A percentile compares a stretch with the other conserved stretches of the same genome.
Conservation (phyloP, 2,888 invertebrate species). For the Torymus auratus region DNA sequence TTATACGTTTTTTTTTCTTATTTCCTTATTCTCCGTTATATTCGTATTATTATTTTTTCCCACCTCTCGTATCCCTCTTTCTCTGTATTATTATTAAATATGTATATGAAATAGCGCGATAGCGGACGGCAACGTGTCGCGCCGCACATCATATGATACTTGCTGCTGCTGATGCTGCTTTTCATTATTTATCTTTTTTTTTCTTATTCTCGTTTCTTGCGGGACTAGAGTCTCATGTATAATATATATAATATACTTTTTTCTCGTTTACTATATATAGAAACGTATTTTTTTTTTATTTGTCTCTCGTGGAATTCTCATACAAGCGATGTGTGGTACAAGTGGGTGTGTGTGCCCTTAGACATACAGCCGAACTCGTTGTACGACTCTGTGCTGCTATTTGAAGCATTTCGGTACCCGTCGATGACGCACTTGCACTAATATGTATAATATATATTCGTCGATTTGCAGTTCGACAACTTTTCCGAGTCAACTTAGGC, state of each 20-base stretch:
- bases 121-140: slow-evolving; percentile 55
- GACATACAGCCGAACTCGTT: slow-evolving; percentile 4
- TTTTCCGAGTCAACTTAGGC: background rate
- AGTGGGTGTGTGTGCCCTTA: slow-evolving; percentile 7
- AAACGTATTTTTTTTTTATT: slow-evolving; percentile 45
- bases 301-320: slow-evolving; percentile 50
- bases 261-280: slow-evolving; percentile 41
- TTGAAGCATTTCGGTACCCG: slow-evolving; percentile 14
- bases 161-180: slow-evolving; percentile 41
- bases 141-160: slow-evolving; percentile 36
- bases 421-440: slow-evolving; percentile 14
- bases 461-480: slow-evolving; percentile 8
- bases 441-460: background rate
- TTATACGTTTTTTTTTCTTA: slow-evolving; percentile 11
- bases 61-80: background rate
- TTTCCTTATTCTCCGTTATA: slow-evolving; percentile 15
- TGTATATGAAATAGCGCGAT: slow-evolving; percentile 56
- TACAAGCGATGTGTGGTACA: slow-evolving; percentile 18
- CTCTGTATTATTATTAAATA: slow-evolving; percentile 24
- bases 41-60: slow-evolving; percentile 10
- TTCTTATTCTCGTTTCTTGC: slow-evolving; percentile 20
- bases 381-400: slow-evolving; percentile 2
- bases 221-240: slow-evolving; percentile 58
- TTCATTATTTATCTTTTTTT: slow-evolving; percentile 8
- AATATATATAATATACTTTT: slow-evolving; percentile 48